Evolutionary conservation across 1,140 invertebrate genomes (phyloP), one percentile per base, ranked within the genome.

Genomic region (Trialeurodes vaporariorum): DNA sequence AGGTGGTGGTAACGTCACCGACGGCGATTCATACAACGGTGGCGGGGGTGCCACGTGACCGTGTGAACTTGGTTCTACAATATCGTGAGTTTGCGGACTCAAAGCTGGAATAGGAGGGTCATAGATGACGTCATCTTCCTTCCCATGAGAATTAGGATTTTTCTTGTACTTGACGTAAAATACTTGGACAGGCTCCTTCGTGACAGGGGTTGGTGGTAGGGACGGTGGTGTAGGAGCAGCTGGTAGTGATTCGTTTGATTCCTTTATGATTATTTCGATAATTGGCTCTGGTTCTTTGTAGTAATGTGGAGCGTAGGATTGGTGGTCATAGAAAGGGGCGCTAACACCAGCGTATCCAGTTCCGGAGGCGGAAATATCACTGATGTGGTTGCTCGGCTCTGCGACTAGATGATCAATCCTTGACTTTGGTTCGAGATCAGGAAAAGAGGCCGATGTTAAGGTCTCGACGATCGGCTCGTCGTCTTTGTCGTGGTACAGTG

Each of bases 111-210:
- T 79, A 0, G 90, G 90, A 69, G 84, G 80, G 65, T 92, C 90
- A 71, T 92, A 90, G 24, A 91, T 81, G 1, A 92, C 84, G 11
- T 73, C 71, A 59, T 71, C 72, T 67, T 92, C 84, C 21, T 72
- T 73, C 1, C 73, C 74, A 25, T 72, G 70, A 5, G 72, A 68
- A 25, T 70, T 64, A 0, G 74, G 83, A 25, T 87, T 89, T 76
- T 92, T 91, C 70, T 91, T 89, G 73, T 93, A 93, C 75, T 92
- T 92, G 0, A 93, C 90, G 73, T 93, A 93, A 75, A 92, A 93
- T 1, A 93, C 91, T 72, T 93, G 90, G 61, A 93, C 88, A 17
- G 91, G 89, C 68, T 76, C 76, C 58, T 75, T 63, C 79, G 82
- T 65, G 23, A 77, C 76, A 0, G 82, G 79, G 27, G 82, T 75